Evolutionary conservation across 2,797 vertebrate species (phyloP), one percentile per base, ranked within the genome.

Genomic region (Lithobates pipiens): DNA sequence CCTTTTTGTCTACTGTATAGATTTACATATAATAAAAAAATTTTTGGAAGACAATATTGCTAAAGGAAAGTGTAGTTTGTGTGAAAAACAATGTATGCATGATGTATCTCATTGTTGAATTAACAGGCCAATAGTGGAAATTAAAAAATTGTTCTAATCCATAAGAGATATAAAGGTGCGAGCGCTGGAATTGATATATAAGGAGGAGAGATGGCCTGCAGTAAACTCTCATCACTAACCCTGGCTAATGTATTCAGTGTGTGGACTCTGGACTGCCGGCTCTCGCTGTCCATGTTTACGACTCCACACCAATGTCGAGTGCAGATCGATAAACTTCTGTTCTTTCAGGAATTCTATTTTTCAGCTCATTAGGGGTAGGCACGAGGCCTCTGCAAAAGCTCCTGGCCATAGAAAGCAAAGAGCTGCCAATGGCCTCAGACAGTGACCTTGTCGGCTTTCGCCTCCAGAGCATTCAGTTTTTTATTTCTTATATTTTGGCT

Each of bases 301-400:
- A 46, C 68, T 71, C 68, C 27, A 18, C 78, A 46, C 77, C 68
- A 50, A 42, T 46, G 65, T 29, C 42, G 65, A 79, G 32, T 72
- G 54, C 78, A 23, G 78, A 80, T 80, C 78, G 78, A 80, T 80
- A 80, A 23, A 50, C 70, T 72, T 23, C 25, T 13, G 44, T 61
- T 61, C 78, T 80, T 68, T 50, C 78, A 71, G 67, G 78, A 80
- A 80, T 80, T 71, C 68, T 80, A 34, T 80, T 68, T 78, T 32
- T 71, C 46, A 72, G 78, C 78, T 80, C 78, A 54, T 71, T 71
- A 80, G 68, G 78, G 78, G 78, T 72, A 80, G 70, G 46, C 67
- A 71, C 10, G 67, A 44, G 11, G 67, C 34, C 36, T 39, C 16
- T 16, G 36, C 32, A 72, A 72, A 39, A 39, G 21, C 70, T 72